Evolutionary conservation across 2,113 vertebrate species (phyloP), one percentile per base, ranked within the genome.

Genomic region (Argyrosomus japonicus): DNA sequence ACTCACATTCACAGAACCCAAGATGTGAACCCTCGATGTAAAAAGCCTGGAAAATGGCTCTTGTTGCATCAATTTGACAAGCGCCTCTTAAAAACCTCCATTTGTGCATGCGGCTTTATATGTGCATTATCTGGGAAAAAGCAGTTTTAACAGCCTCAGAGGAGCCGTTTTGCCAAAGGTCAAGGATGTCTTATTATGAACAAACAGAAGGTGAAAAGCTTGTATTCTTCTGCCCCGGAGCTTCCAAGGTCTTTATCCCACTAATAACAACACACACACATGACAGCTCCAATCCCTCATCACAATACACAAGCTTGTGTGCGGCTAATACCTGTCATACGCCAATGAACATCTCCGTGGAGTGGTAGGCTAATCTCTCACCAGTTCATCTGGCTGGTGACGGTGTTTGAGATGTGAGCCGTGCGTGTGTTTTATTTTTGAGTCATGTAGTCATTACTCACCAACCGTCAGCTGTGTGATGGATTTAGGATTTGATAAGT

Each of bases 141-240:
- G 19, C 7, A 0, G 58, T 58, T 86, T 77, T 61, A 90, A 74
- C 77, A 54, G 60, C 74, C 77, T 71, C 76, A 7, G 40, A 47
- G 85, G 81, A 81, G 36, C 71, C 51, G 68, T 83, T 85, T 71
- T 3, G 23, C 68, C 72, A 88, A 81, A 91, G 84, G 91, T 89
- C 86, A 92, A 36, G 29, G 67, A 79, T 75, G 82, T 78, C 58
- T 77, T 90, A 51, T 70, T 77, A 83, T 85, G 78, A 84, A 60
- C 77, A 90, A 89, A 88, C 82, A 69, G 18, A 40, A 68, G n/a
- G 4, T 21, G 15, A 74, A 79, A 62, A 27, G 29, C 60, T 69
- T 74, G 48, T 86, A 1, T 47, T 63, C 29, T 9, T 84, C 50
- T 70, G 74, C 25, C 62, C 68, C 0, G 2, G 57, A 77, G 83